phyloP scores from a whole-genome alignment of 2,888 invertebrate species.

The Gymnoscelis rufifasciata region DNA sequence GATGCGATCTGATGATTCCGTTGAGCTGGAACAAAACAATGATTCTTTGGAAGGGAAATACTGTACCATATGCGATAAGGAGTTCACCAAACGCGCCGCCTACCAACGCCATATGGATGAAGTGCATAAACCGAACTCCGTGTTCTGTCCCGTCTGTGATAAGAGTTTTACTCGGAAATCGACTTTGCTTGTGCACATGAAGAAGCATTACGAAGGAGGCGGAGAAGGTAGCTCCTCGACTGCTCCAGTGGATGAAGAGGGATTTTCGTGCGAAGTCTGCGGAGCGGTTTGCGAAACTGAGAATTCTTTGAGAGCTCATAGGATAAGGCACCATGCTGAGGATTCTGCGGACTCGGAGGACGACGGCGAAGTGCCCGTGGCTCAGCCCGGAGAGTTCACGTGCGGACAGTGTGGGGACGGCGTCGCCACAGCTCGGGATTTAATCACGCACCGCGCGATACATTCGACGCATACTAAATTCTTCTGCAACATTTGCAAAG shows the following conservation, averaged over 20 bases:
- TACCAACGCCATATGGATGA: constrained; percentile 80
- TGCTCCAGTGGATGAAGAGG: constrained; percentile 48
- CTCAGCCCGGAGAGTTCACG: constrained; percentile 69
- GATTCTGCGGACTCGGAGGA: constrained; percentile 64
- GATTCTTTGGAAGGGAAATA: constrained; percentile 69
- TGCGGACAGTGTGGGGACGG: constrained; percentile 78
- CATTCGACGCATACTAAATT: constrained; percentile 73
- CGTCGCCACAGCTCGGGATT: constrained; percentile 73
- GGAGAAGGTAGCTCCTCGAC: constrained; percentile 52
- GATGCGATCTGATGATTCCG: constrained; percentile 65
- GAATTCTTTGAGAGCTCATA: constrained; percentile 78
- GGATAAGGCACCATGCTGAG: constrained; percentile 78
- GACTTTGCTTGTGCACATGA: constrained; percentile 81
- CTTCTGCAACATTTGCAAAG: constrained; percentile 80
- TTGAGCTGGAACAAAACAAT: constrained; percentile 66
- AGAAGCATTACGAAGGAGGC: constrained; percentile 76
- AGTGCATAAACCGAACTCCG: constrained; percentile 74
- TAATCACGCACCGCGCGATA: constrained; percentile 78
- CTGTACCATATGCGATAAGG: constrained; percentile 80
- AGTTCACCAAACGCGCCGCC: constrained; percentile 80
- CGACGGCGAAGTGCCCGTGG: constrained; percentile 48
- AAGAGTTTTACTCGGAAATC: constrained; percentile 82
- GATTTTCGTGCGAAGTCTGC: constrained; percentile 79
- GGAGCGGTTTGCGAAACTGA: constrained; percentile 79
- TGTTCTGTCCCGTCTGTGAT: constrained; percentile 81